phyloP scores from a whole-genome alignment of 92 coral and sea anemone genomes.

The Epizoanthus stellaris region DNA sequence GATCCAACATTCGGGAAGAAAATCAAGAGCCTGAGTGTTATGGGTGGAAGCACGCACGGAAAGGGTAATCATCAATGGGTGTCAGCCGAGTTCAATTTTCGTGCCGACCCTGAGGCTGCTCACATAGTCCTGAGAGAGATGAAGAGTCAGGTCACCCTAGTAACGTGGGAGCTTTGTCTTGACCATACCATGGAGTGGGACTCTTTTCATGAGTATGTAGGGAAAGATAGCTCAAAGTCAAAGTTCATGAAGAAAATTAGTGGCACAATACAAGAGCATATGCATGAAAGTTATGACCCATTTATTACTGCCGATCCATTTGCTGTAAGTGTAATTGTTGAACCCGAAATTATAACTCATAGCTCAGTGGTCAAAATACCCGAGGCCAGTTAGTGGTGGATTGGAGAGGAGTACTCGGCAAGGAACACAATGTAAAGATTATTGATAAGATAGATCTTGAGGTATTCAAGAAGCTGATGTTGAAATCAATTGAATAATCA shows the following conservation, averaged over 20 bases:
- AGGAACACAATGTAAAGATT: constrained; percentile 73
- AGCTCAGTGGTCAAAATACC: constrained; percentile 79
- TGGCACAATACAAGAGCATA: constrained; percentile 39
- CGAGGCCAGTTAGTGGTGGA: constrained; percentile 95
- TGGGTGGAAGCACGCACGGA: constrained; percentile 95
- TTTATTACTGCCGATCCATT: constrained; percentile 86
- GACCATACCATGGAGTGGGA: constrained; percentile 77
- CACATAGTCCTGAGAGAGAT: constrained; percentile 73
- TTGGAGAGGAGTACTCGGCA: constrained; percentile 78
- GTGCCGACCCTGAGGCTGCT: constrained; percentile 98
- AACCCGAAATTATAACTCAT: constrained; percentile 73
- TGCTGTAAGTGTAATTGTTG: constrained; percentile 65
- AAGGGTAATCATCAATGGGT: constrained; percentile 88
- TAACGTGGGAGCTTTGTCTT: constrained; percentile 86
- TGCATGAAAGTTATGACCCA: constrained; percentile 58
- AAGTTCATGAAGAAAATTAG: constrained; percentile 76
- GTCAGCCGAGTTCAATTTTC: constrained; percentile 96
- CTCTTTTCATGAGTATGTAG: constrained; percentile 68
- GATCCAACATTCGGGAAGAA: constrained; percentile 82
- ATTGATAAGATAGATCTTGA: constrained; percentile 78
- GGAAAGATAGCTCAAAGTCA: constrained; percentile 67
- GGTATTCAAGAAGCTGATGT: constrained; percentile 68
- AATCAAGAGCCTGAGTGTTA: constrained; percentile 62
- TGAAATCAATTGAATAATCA: constrained; percentile 67
- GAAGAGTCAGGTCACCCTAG: constrained; percentile 64